phyloP scores from a whole-genome alignment of 2,797 vertebrate species.

The Loriculus beryllinus region DNA sequence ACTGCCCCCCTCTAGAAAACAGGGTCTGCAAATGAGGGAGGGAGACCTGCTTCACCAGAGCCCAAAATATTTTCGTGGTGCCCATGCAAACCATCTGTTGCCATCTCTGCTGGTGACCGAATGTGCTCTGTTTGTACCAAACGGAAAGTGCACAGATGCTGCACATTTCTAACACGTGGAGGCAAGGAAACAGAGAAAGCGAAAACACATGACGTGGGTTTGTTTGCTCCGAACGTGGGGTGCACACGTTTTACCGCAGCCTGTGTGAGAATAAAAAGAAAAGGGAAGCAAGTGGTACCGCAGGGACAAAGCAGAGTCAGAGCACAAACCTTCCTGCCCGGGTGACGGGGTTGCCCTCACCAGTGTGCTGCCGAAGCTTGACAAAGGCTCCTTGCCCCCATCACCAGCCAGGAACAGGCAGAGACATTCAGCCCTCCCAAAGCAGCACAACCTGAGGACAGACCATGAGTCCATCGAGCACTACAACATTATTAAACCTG shows the following conservation, averaged over 20 bases:
- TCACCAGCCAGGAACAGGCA: accelerated
- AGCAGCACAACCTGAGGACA: accelerated
- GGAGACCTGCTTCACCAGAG: neutral
- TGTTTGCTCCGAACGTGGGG: conserved; percentile 43
- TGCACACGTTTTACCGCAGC: neutral
- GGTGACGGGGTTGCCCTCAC: neutral
- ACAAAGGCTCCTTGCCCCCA: neutral
- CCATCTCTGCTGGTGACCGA: neutral
- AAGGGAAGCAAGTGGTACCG: neutral
- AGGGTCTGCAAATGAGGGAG: neutral
- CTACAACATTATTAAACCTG: neutral
- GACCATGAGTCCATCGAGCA: neutral
- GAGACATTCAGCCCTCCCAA: neutral
- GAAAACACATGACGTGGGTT: conserved; percentile 52
- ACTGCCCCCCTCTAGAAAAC: neutral
- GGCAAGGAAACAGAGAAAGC: conserved; percentile 58
- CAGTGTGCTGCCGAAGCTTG: neutral
- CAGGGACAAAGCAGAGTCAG: neutral
- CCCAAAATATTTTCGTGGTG: neutral
- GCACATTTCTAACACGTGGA: conserved; percentile 1
- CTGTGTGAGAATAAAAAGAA: conserved; percentile 19
- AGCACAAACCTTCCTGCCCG: neutral
- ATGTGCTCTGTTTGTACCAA: conserved; percentile 4
- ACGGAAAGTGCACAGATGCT: neutral
- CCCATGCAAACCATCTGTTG: neutral